phyloP scores from a whole-genome alignment of 1,140 invertebrate genomes.

The Coboldia fuscipes region DNA sequence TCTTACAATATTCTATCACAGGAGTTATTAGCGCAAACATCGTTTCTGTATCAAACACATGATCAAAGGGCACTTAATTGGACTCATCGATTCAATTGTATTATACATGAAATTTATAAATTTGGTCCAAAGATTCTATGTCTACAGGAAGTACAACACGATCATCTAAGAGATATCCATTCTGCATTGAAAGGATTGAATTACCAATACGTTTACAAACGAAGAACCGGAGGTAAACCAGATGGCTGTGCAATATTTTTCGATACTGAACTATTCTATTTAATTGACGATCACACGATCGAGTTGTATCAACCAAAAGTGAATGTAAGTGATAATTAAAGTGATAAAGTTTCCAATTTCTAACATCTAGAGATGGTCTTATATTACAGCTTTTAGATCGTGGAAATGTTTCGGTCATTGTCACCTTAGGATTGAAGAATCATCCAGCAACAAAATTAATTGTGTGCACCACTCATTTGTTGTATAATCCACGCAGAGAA shows the following conservation, averaged over 20 bases:
- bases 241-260: conserved; percentile 79
- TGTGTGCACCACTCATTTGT: conserved; percentile 82
- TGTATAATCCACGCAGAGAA: conserved; percentile 73
- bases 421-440: conserved; percentile 37
- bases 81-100: conserved; percentile 38
- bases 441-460: conserved; percentile 31
- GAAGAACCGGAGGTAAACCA: conserved; percentile 37
- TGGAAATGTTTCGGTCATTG: conserved; percentile 71
- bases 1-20: conserved; percentile 83
- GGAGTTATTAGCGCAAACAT: conserved; percentile 49
- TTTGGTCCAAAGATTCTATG: conserved; percentile 46
- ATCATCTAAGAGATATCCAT: conserved; percentile 30
- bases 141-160: conserved; percentile 47
- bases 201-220: conserved; percentile 38
- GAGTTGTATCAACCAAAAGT: conserved; percentile 29
- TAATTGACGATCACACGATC: conserved; percentile 35
- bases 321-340: conserved; percentile 3
- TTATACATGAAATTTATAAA: conserved; percentile 47
- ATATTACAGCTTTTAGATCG: conserved; percentile 40
- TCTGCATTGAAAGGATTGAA: conserved; percentile 4
- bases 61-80: conserved; percentile 37
- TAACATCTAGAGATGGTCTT: neutral
- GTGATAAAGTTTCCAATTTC: conserved; percentile 8
- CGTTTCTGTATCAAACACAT: conserved; percentile 39
- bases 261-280: conserved; percentile 33